Conservation (phyloP, 1,140 invertebrate species). For the Trichomalopsis sarcophagae region DNA sequence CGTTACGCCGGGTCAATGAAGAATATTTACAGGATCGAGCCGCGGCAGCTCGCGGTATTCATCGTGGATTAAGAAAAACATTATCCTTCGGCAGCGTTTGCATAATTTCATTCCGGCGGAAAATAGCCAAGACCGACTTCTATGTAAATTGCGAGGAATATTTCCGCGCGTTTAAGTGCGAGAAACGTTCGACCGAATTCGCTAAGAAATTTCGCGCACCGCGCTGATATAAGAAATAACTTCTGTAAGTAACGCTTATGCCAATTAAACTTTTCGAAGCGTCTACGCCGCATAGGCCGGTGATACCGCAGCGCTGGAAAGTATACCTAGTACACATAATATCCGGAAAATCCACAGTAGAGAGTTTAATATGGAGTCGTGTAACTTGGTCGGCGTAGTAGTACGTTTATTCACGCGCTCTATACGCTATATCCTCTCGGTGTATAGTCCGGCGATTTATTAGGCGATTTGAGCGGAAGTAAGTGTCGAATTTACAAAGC, state of each 20-base stretch:
- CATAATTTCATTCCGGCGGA: background rate
- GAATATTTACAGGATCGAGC: too few relatives aligned
- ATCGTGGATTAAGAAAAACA: background rate
- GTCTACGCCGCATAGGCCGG: too few relatives aligned
- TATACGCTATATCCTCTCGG: background rate
- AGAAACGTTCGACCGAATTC: background rate
- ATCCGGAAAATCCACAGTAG: background rate
- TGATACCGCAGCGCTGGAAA: too few relatives aligned
- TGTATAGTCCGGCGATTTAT: slow-evolving; percentile 11
- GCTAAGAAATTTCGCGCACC: too few relatives aligned
- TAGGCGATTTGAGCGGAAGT: slow-evolving; percentile 42
- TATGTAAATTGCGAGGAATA: background rate
- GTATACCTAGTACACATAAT: background rate
- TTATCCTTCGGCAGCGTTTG: background rate
- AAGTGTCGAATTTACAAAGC: slow-evolving; percentile 42
- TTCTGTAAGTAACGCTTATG: too few relatives aligned
- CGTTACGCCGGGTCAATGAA: background rate
- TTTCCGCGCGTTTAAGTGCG: background rate
- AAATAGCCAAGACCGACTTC: background rate
- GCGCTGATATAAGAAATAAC: too few relatives aligned
- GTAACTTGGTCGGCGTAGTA: background rate
- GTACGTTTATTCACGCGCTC: background rate
- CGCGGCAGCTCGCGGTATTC: background rate
- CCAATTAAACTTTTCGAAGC: too few relatives aligned
- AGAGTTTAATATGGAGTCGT: background rate